phyloP scores from a whole-genome alignment of 2,113 vertebrate genomes.

The Zapornia atra region DNA sequence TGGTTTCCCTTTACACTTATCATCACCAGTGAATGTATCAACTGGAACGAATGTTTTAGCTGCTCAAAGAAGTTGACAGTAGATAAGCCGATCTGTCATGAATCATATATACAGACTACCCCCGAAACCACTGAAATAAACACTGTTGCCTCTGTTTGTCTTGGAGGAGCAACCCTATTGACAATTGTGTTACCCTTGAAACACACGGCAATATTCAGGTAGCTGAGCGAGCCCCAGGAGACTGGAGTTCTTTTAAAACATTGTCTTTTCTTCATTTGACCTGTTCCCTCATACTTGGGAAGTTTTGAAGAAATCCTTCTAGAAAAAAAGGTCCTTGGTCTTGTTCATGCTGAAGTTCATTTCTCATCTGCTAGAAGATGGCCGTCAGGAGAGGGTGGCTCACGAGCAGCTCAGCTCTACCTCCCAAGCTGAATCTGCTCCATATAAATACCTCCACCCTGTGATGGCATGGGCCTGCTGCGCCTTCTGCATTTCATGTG shows the following conservation, averaged over 20 bases:
- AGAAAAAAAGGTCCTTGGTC: neutral
- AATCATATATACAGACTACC: neutral
- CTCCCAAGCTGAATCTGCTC: neutral
- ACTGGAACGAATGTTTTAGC: neutral
- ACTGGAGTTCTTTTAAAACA: neutral
- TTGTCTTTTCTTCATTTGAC: neutral
- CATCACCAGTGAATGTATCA: neutral
- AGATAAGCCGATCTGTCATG: neutral
- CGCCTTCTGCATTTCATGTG: neutral
- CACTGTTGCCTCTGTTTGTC: neutral
- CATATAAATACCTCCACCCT: neutral
- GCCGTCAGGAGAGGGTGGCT: neutral
- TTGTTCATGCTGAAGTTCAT: neutral
- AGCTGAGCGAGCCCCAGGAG: neutral
- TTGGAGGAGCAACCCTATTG: neutral
- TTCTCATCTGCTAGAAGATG: neutral
- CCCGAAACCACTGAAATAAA: neutral
- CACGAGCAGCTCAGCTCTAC: neutral
- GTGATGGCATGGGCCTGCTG: accelerated
- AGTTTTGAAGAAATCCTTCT: neutral
- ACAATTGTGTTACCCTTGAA: neutral
- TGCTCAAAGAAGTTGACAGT: neutral
- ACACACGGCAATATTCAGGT: neutral
- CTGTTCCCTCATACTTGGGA: neutral
- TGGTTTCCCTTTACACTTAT: neutral